Base-by-base conservation (phyloP, 2,797 vertebrate species). In the Labroides dimidiatus region DNA sequence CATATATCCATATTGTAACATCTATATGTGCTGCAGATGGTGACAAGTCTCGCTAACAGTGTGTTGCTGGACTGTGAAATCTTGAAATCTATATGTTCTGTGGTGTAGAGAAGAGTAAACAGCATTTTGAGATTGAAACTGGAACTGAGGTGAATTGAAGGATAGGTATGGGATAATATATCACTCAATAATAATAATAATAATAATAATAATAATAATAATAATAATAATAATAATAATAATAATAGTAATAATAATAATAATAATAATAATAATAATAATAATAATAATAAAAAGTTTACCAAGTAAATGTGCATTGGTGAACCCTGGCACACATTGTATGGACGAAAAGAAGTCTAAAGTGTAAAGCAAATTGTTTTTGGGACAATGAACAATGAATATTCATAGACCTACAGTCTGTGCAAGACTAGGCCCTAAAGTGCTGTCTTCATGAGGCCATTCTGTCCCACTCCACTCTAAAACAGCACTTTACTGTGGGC, bases 311-410 rank as follows among this genome's bases (percentile, higher is more conserved):
- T n/a, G n/a, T 80, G 78, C 81, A 80, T 74, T 70, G 69, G 83
- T 76, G 64, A 82, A 81, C 56, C 36, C 47, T 48, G 62, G 50
- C 19, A 33, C 71, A 65, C 64, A 84, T 87, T 84, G 87, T 76
- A 81, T 67, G 75, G 85, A 86, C 89, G 85, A 82, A 78, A 62
- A 84, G 75, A 84, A 84, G 71, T 86, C 79, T 74, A 69, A 82
- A 66, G 87, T 63, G 75, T 89, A 81, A 84, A 82, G 85, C 80
- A 87, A 90, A 92, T 90, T 87, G 85, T 89, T 91, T 91, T 88
- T 84, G 82, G 89, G 87, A 91, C 90, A 91, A 90, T 92, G 89
- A 87, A 86, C 84, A 88, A 84, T 91, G 89, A 91, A 92, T 92
- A 92, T 92, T 91, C 87, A 92, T 91, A 80, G 65, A 72, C 14